These are phyloP conservation scores for Leptatherina wallacei DNA, from an alignment of 2,797 vertebrate species.

Conservation along the genomic window DNA sequence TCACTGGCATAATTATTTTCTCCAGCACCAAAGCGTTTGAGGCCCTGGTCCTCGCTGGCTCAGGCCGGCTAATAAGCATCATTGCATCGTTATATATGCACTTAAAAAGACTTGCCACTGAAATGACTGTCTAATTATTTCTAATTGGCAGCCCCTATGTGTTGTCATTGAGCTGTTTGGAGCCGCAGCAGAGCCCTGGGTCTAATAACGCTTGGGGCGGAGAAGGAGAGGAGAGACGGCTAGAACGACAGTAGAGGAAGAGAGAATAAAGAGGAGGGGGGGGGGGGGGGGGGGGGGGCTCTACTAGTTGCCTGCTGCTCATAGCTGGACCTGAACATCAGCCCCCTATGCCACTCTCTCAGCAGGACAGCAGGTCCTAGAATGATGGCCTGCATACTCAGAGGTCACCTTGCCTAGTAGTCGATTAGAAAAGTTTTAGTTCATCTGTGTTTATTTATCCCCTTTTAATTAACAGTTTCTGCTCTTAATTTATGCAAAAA, in stretches of 20 bases:
- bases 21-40: conserved; percentile 91
- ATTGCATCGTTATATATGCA: conserved; percentile 99
- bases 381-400: conserved; percentile 44
- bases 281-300: conserved; percentile 9
- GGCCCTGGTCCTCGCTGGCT: conserved; percentile 85
- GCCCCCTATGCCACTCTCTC: conserved; percentile 48
- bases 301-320: conserved; percentile 61
- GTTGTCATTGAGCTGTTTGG: conserved; percentile 97
- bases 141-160: conserved; percentile 99
- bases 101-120: conserved; percentile 99
- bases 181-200: conserved; percentile 89
- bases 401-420: conserved; percentile 75
- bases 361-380: conserved; percentile 62
- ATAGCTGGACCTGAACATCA: conserved; percentile 55
- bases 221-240: conserved; percentile 68
- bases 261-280: conserved; percentile 28
- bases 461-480: conserved; percentile 67
- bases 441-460: conserved; percentile 25
- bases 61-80: conserved; percentile 97
- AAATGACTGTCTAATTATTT: conserved; percentile 99
- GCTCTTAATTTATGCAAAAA: conserved; percentile 75
- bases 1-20: conserved; percentile 96
- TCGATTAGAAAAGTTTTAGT: conserved; percentile 69
- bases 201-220: conserved; percentile 92
- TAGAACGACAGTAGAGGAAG: conserved; percentile 25